Conservation (phyloP, 2,113 vertebrate species). For the Salvator merianae region DNA sequence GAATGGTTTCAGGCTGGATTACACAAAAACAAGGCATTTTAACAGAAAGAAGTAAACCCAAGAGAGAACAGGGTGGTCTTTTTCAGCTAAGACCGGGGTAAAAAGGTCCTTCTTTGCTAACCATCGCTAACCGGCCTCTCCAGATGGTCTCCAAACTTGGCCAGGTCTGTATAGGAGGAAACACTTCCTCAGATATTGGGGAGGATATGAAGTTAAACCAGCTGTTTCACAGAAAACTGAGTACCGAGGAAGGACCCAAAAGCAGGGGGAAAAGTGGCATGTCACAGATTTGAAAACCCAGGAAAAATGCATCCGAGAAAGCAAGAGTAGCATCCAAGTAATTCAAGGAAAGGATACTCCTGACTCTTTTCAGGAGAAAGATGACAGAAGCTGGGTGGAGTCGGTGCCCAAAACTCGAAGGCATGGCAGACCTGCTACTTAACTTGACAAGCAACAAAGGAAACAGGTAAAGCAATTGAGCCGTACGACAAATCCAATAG, state of each 20-base stretch:
- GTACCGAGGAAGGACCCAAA: neutral
- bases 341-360: neutral
- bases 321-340: neutral
- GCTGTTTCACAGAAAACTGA: neutral
- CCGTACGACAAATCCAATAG: fast-evolving
- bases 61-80: too few relatives aligned
- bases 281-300: too few relatives aligned
- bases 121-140: too few relatives aligned
- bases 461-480: fast-evolving
- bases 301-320: neutral
- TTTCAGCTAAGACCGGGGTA: too few relatives aligned
- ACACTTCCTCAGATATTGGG: too few relatives aligned
- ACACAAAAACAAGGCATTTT: too few relatives aligned
- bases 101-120: too few relatives aligned
- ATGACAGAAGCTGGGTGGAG: neutral
- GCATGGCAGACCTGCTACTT: neutral
- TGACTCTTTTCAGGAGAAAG: neutral
- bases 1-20: too few relatives aligned
- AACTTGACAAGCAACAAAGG: neutral
- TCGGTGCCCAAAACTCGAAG: neutral
- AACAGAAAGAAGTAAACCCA: too few relatives aligned
- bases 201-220: neutral
- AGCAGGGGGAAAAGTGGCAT: neutral
- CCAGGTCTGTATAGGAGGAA: too few relatives aligned
- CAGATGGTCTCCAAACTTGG: too few relatives aligned